phyloP scores from a whole-genome alignment of 2,113 vertebrate genomes.

The Origma solitaria region DNA sequence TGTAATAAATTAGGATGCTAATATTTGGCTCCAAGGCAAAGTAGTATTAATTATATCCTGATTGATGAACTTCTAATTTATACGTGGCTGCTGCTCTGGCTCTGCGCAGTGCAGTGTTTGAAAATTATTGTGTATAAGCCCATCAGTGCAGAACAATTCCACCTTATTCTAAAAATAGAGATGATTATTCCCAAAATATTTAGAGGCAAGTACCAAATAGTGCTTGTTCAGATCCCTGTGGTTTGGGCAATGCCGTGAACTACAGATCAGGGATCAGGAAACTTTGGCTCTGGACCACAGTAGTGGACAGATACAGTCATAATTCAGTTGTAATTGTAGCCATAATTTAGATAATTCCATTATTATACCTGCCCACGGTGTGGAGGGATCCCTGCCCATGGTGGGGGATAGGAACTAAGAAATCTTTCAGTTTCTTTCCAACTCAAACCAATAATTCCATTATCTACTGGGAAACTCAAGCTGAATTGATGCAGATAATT shows the following conservation, averaged over 20 bases:
- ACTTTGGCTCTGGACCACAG: neutral
- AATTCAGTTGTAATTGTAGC: neutral
- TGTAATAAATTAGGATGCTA: neutral
- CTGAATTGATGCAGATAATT: neutral
- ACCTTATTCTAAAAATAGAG: neutral
- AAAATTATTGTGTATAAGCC: neutral
- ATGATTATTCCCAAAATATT: neutral
- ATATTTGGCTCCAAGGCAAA: conserved; percentile 9
- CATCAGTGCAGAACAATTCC: neutral
- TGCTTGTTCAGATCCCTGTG: neutral
- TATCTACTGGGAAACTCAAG: neutral
- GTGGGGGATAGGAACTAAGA: neutral
- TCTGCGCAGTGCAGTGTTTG: neutral
- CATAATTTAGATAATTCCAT: neutral
- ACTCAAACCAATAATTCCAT: neutral
- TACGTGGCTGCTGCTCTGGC: neutral
- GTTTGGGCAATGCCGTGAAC: neutral
- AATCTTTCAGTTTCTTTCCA: neutral
- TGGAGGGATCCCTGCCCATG: neutral
- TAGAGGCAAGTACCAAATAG: neutral
- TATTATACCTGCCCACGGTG: neutral
- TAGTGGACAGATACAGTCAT: neutral
- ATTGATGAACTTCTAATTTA: neutral
- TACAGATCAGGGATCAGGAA: neutral
- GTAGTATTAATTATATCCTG: neutral